A percentile compares a stretch with the other conserved stretches of the same genome.
Evolutionary conservation across 2,113 vertebrate genomes (phyloP).

Genomic region (Anarrhichthys ocellatus): DNA sequence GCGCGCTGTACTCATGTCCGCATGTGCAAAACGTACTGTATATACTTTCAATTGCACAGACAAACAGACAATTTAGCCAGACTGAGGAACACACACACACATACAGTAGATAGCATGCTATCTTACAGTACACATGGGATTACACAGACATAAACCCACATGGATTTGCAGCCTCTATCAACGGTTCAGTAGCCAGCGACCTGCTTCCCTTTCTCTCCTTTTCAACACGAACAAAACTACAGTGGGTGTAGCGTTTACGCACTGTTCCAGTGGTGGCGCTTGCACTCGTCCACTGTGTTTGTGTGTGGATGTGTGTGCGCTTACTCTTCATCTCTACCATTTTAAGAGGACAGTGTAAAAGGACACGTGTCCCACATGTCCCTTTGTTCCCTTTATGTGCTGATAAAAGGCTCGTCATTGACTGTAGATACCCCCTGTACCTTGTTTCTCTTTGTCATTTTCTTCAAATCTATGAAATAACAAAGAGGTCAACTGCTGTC

Average conservation of each 20-base stretch:
- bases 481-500: background rate
- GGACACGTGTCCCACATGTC: background rate
- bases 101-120: background rate
- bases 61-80: background rate
- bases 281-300: background rate
- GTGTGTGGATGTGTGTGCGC: background rate
- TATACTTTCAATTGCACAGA: background rate
- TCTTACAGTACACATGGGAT: background rate
- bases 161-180: background rate
- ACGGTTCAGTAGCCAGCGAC: background rate
- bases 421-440: background rate
- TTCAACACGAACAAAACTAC: background rate
- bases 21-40: background rate
- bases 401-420: slow-evolving; percentile 16
- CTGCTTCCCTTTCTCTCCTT: background rate
- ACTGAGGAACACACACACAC: background rate
- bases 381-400: slow-evolving; percentile 4
- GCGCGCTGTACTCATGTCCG: slow-evolving; percentile 2
- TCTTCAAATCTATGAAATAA: slow-evolving; percentile 13
- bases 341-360: background rate
- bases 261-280: background rate
- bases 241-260: background rate
- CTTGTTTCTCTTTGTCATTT: slow-evolving; percentile 3
- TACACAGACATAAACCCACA: background rate
- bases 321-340: background rate